Evolutionary conservation across 2,113 vertebrate genomes (phyloP).

Genomic region (Mirounga angustirostris): DNA sequence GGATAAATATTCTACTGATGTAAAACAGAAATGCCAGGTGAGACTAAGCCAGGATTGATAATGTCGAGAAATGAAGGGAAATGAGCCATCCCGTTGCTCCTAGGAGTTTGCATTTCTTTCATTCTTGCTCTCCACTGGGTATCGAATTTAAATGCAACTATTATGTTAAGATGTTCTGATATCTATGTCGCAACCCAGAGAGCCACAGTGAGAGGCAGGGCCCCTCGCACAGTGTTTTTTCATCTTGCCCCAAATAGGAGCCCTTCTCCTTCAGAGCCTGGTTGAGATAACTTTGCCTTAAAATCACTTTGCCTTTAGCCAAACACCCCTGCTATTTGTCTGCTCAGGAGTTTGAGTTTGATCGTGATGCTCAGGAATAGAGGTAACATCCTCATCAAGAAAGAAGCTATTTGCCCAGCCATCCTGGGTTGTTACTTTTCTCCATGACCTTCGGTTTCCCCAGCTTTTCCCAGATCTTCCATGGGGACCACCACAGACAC

Average conservation of each 20-base stretch:
- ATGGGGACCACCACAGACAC: background rate
- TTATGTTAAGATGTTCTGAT: background rate
- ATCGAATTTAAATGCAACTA: background rate
- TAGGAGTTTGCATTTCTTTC: background rate
- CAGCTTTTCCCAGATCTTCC: background rate
- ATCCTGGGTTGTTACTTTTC: background rate
- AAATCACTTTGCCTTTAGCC: background rate
- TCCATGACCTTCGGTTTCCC: background rate
- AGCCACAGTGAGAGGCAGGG: background rate
- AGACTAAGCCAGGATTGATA: background rate
- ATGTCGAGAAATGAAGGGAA: background rate
- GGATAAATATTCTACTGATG: background rate
- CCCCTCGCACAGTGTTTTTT: background rate
- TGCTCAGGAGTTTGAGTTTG: background rate
- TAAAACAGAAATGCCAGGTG: conserved; percentile 8
- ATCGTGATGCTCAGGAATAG: background rate
- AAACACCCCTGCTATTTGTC: background rate
- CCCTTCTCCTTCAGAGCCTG: background rate
- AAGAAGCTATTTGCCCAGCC: background rate
- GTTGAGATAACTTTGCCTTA: background rate
- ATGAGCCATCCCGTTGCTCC: background rate
- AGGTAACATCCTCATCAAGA: background rate
- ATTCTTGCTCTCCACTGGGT: background rate
- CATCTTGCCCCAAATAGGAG: background rate
- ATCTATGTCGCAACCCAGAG: background rate